These are phyloP conservation scores for Acanthurus tractus DNA, from an alignment of 2,797 vertebrate species.

Conservation along the genomic window DNA sequence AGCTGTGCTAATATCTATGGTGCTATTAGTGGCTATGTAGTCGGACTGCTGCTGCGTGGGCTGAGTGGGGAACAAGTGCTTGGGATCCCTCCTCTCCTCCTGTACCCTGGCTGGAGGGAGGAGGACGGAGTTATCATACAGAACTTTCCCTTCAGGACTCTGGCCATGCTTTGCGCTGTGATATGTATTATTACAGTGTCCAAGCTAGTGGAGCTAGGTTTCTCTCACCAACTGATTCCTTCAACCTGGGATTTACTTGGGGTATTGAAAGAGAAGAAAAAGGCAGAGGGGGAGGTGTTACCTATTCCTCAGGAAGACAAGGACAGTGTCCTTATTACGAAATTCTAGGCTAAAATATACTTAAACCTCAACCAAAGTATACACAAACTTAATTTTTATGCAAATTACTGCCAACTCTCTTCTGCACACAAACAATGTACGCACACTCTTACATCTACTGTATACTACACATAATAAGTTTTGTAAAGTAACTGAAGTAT, in stretches of 20 bases:
- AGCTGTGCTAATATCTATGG: slow-evolving; percentile 78
- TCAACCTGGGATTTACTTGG: slow-evolving; percentile 81
- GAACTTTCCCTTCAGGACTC: slow-evolving; percentile 84
- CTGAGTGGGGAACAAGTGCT: slow-evolving; percentile 82
- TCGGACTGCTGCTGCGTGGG: slow-evolving; percentile 76
- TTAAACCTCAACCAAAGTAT: slow-evolving; percentile 29
- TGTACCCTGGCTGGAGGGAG: slow-evolving; percentile 78
- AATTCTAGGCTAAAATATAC: slow-evolving; percentile 37
- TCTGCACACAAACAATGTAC: too few relatives aligned
- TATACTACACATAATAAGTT: not conserved
- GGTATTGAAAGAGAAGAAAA: slow-evolving; percentile 45
- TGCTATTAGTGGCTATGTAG: slow-evolving; percentile 70
- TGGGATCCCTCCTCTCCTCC: slow-evolving; percentile 70
- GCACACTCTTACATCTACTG: slow-evolving; percentile 35
- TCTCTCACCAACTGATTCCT: slow-evolving; percentile 78
- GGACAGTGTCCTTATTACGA: slow-evolving; percentile 40
- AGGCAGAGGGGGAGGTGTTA: slow-evolving; percentile 15
- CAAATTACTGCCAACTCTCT: slow-evolving; percentile 27
- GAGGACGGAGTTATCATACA: slow-evolving; percentile 68
- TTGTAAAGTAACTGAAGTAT: slow-evolving; percentile 17
- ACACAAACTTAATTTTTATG: slow-evolving; percentile 38
- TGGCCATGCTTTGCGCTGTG: slow-evolving; percentile 77
- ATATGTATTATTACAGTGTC: slow-evolving; percentile 71
- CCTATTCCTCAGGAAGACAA: slow-evolving; percentile 19
- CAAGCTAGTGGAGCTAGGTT: slow-evolving; percentile 62